Evolutionary conservation across 1,140 invertebrate genomes (phyloP).

Genomic region (Penaeus chinensis): DNA sequence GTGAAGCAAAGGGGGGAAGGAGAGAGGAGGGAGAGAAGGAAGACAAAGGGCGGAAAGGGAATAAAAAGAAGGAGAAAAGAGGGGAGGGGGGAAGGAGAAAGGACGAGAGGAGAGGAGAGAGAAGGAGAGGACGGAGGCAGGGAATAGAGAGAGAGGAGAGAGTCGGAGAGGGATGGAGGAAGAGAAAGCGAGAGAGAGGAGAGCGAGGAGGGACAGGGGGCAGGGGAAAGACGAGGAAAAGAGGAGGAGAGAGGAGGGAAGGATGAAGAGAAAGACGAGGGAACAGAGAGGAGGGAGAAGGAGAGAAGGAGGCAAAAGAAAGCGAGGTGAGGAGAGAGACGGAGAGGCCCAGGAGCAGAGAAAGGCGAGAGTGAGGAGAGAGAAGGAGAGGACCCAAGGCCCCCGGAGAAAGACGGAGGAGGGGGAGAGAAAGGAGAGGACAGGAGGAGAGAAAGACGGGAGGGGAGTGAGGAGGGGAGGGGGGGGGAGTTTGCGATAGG

Average conservation of each 20-base stretch:
- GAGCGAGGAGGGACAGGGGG: no score
- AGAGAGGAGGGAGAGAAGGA: not conserved
- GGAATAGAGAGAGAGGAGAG: no score
- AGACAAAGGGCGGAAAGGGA: not conserved
- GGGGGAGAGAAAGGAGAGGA: not conserved
- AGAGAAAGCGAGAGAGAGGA: no score
- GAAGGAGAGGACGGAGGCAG: no score
- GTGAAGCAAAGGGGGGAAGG: not conserved
- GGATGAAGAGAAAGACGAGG: no score
- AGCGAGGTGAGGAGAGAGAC: not conserved
- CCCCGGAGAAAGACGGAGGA: not conserved
- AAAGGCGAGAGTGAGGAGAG: not conserved
- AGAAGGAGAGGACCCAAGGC: not conserved
- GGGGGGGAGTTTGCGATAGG: conserved; percentile 10
- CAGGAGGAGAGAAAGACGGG: not conserved
- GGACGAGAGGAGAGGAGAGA: no score
- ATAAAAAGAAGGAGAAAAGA: not conserved
- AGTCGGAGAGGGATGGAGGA: no score
- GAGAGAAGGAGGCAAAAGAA: not conserved
- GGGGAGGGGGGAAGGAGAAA: no score
- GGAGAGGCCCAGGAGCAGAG: no score
- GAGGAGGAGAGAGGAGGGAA: no score
- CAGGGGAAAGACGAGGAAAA: no score
- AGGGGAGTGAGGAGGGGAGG: not conserved
- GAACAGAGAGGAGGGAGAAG: not conserved